These are phyloP conservation scores for Deroplatys truncata DNA, from an alignment of 2,888 invertebrate genomes.

Conservation along the genomic window DNA sequence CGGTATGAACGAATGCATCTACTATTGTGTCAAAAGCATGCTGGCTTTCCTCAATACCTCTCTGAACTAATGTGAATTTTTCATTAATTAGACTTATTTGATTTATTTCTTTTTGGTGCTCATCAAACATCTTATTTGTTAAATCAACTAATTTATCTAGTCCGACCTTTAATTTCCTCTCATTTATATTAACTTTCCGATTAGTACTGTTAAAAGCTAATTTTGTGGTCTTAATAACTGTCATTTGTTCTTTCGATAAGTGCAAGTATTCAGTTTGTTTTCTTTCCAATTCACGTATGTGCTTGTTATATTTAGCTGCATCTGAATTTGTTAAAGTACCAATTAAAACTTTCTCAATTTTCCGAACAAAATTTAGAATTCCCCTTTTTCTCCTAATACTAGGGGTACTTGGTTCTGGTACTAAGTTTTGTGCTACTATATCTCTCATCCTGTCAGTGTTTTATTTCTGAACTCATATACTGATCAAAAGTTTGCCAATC, in stretches of 20 bases:
- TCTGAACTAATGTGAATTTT: no score
- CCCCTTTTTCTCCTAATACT: not conserved
- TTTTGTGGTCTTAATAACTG: not conserved
- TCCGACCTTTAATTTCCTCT: no score
- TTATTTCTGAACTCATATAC: not conserved
- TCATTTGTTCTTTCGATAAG: not conserved
- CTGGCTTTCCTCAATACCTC: no score
- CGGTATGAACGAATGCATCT: no score
- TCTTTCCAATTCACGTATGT: not conserved
- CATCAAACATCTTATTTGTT: no score
- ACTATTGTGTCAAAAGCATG: no score
- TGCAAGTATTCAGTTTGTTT: not conserved
- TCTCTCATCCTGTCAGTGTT: not conserved
- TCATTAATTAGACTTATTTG: no score
- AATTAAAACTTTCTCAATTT: not conserved
- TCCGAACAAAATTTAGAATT: not conserved
- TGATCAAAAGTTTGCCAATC: not conserved
- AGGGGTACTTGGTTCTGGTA: not conserved
- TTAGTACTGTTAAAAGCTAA: not conserved
- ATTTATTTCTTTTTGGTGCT: no score
- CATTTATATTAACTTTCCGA: not conserved
- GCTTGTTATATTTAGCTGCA: not conserved
- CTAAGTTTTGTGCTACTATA: not conserved
- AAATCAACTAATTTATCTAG: no score
- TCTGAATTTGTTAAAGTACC: not conserved